Evolutionary conservation across 2,113 vertebrate species (phyloP).

Genomic region (Sakesphorus luctuosus): DNA sequence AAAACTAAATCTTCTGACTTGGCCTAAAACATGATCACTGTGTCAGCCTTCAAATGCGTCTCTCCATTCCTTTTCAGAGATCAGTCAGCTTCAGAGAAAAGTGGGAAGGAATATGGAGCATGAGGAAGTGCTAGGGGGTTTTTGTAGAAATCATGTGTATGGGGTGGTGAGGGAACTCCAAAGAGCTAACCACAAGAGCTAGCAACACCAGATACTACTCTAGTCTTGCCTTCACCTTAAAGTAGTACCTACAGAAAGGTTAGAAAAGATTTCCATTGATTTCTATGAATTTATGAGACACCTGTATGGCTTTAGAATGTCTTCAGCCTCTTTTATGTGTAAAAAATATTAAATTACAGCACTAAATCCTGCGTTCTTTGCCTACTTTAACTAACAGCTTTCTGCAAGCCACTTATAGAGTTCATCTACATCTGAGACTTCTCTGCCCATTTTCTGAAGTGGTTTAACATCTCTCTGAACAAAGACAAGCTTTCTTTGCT

Average conservation of each 20-base stretch:
- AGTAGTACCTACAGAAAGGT: background rate
- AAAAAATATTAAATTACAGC: background rate
- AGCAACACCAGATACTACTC: background rate
- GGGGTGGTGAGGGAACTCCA: background rate
- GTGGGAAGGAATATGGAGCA: background rate
- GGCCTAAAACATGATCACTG: background rate
- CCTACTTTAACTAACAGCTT: background rate
- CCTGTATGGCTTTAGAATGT: background rate
- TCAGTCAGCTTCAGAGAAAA: background rate
- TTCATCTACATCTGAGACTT: background rate
- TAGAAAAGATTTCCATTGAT: background rate
- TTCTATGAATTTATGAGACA: background rate
- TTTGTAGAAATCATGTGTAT: background rate
- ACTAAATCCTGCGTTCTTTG: background rate
- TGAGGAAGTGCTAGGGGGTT: background rate
- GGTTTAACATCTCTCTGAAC: background rate
- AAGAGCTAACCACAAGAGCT: background rate
- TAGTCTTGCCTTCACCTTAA: background rate
- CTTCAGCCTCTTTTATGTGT: background rate
- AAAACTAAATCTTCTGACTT: background rate
- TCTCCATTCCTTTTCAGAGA: background rate
- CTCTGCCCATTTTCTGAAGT: background rate
- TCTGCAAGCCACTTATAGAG: background rate
- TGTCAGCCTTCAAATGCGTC: background rate
- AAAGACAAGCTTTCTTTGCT: background rate